Conservation (phyloP, 2,113 vertebrate genomes). For the Myotis davidii region DNA sequence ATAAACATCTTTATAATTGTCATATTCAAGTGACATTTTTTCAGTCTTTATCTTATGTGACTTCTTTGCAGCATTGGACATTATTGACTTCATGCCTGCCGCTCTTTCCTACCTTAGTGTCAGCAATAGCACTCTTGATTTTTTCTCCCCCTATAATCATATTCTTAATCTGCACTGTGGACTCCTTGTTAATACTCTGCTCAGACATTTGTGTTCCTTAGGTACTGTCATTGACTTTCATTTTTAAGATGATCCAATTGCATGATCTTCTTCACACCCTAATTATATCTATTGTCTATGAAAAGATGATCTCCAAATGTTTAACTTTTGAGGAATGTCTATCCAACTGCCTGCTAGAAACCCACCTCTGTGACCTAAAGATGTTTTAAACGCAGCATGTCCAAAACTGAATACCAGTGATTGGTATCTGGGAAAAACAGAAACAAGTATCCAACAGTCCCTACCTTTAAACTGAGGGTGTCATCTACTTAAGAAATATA, state of each 20-base stretch:
- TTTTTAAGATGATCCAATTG: background rate
- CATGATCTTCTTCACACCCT: background rate
- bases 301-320: background rate
- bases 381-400: background rate
- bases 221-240: background rate
- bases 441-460: background rate
- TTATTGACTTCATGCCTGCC: background rate
- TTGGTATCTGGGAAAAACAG: background rate
- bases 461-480: background rate
- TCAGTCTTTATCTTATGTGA: background rate
- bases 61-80: background rate
- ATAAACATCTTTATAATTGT: background rate
- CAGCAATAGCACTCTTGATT: background rate
- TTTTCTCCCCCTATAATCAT: too few species aligned
- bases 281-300: background rate
- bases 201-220: background rate
- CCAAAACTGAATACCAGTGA: background rate
- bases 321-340: background rate
- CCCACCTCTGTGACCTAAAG: background rate
- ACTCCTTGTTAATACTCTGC: background rate
- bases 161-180: background rate
- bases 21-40: background rate
- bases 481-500: background rate
- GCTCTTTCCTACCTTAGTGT: background rate
- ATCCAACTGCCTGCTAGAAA: too few species aligned